These are phyloP conservation scores for Bucorvus abyssinicus DNA, from an alignment of 2,797 vertebrate genomes.

Conservation along the genomic window DNA sequence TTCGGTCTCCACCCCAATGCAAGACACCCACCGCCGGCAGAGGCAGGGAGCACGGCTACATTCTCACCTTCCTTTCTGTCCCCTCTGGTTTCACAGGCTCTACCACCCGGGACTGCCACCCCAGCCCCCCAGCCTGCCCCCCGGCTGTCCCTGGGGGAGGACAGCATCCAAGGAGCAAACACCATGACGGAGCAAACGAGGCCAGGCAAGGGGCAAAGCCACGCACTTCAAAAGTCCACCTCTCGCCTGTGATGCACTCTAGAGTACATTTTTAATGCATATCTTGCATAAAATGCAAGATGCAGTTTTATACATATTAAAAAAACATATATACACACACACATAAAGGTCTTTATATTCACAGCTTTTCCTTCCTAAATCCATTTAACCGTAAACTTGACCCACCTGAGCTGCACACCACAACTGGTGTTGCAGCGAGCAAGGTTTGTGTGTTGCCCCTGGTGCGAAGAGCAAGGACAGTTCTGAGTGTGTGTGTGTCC, in stretches of 20 bases:
- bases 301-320: neutral
- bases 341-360: neutral
- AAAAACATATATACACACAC: too few species aligned
- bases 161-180: neutral
- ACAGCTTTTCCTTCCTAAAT: neutral
- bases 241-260: neutral
- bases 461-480: too few species aligned
- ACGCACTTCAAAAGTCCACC: neutral
- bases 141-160: neutral
- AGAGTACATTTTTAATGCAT: fast-evolving
- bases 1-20: neutral
- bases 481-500: too few species aligned
- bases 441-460: neutral
- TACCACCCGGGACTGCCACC: neutral
- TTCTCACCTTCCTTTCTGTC: neutral
- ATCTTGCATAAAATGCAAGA: neutral
- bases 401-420: neutral
- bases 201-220: neutral
- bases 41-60: neutral
- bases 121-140: too few species aligned
- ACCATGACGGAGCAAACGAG: fast-evolving
- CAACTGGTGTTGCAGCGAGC: fast-evolving
- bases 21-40: neutral
- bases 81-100: neutral
- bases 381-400: neutral